phyloP scores from a whole-genome alignment of 2,113 vertebrate species.

The Oostethus manadensis region DNA sequence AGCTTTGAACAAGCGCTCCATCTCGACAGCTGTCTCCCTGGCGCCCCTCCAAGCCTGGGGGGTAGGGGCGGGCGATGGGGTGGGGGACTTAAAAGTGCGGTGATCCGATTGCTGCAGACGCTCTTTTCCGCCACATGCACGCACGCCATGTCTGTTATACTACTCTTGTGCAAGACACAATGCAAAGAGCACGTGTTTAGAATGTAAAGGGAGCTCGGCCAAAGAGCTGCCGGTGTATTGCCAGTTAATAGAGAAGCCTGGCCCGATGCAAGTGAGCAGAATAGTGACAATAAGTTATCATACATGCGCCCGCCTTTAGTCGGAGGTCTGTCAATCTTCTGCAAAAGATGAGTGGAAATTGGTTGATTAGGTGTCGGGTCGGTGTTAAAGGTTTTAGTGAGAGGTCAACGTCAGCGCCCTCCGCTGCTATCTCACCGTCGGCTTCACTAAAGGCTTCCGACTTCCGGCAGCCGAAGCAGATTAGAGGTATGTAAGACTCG shows the following conservation, averaged over 20 bases:
- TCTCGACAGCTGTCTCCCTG: conserved; percentile 98
- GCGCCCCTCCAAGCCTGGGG: conserved; percentile 83
- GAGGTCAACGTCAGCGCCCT: conserved; percentile 19
- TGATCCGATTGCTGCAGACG: conserved; percentile 76
- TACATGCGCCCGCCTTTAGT: too few species aligned
- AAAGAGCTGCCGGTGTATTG: too few species aligned
- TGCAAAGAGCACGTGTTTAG: not conserved
- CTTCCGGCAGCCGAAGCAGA: conserved; percentile 29
- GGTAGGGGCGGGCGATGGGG: conserved; percentile 28
- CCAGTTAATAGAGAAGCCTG: too few species aligned
- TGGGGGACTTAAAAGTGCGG: conserved; percentile 72
- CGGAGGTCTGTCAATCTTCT: too few species aligned
- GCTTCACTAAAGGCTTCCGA: conserved; percentile 17
- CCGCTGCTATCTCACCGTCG: conserved; percentile 5
- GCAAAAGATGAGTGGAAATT: too few species aligned
- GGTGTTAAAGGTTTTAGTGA: not conserved
- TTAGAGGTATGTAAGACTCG: conserved; percentile 21
- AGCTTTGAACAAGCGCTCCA: conserved; percentile 89
- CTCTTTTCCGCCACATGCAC: conserved; percentile 68
- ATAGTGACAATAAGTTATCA: too few species aligned
- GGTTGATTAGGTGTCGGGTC: too few species aligned
- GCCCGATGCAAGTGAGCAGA: too few species aligned
- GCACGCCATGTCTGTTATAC: not conserved
- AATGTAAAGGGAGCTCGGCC: too few species aligned
- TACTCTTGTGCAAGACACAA: conserved; percentile 10